These are phyloP conservation scores for Orientallactaga sibirica DNA, from an alignment of 2,797 vertebrate species.

Conservation along the genomic window DNA sequence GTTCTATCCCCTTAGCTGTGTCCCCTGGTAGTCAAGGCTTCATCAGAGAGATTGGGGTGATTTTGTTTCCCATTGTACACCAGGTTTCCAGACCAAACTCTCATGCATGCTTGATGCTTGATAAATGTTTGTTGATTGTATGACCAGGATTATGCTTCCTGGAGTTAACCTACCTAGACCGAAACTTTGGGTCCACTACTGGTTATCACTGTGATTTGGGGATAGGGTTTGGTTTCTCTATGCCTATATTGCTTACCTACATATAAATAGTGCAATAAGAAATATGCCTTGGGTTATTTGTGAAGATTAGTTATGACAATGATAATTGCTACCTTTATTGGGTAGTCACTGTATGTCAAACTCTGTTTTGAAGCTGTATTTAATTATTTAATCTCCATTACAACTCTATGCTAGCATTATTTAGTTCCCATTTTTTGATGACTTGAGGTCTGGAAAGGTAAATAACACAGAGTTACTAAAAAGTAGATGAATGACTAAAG, in stretches of 20 bases:
- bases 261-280: not conserved
- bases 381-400: not conserved
- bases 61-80: not conserved
- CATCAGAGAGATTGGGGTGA: not conserved
- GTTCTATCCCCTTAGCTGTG: not conserved
- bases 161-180: not conserved
- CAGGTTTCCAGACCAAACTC: not conserved
- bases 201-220: not conserved
- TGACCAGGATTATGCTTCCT: not conserved
- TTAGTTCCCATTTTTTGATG: constrained; percentile 1
- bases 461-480: constrained; percentile 20
- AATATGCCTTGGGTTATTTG: not conserved
- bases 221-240: not conserved
- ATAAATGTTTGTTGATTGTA: constrained; percentile 40
- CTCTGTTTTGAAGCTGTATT: constrained; percentile 1
- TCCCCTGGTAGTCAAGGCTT: not conserved
- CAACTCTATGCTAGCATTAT: not conserved
- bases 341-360: not conserved
- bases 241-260: not conserved
- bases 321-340: not conserved
- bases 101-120: not conserved
- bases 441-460: not conserved
- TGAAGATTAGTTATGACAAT: not conserved
- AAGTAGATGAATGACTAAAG: not conserved
- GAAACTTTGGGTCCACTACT: not conserved